Evolutionary conservation across 2,797 vertebrate species (phyloP), one percentile per base, ranked within the genome.

Genomic region (Notolabrus celidotus): DNA sequence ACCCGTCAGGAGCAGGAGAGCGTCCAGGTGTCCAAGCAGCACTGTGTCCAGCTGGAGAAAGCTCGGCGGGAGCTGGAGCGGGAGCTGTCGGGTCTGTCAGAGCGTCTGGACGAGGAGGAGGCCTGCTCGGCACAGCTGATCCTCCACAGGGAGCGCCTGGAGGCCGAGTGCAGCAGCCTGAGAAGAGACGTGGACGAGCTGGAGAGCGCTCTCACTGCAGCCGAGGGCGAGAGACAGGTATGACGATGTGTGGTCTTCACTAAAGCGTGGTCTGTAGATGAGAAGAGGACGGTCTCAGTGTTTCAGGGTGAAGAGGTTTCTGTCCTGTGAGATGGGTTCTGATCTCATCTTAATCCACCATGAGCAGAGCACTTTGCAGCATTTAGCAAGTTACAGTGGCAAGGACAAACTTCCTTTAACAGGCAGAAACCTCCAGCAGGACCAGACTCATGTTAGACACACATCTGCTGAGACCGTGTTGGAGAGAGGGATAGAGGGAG

Each of bases 91-190:
- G 90, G 89, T 41, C 86, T 94, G 58, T 90, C 86, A 0, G 89
- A 90, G 4, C 92, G 87, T 6, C 87, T 94, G 76, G 91, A 94
- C 77, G 92, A 93, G 71, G 93, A 94, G 82, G 93, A 94, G 86
- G 80, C 66, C 47, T 88, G 88, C 42, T 86, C 90, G 0, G 53
- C 85, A 57, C 89, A 92, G 77, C 88, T 95, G 61, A 71, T 66
- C 31, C 70, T 88, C 3, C 92, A 94, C 58, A 79, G 85, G 49
- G 90, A 91, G 51, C 77, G 87, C 29, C 92, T 94, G 81, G 90
- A 94, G 83, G 71, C 73, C 0, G 93, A 95, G 85, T 93, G 93
- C 80, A 61, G 90, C 73, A 83, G 74, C 86, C 92, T 94, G 41
- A 84, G 89, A 16, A 80, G 66, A 42, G 92, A 93, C 85, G 71